A percentile compares a stretch with the other conserved stretches of the same genome.
These are phyloP conservation scores for Calephelis virginiensis DNA, from an alignment of 1,140 invertebrate genomes.

Conservation along the genomic window DNA sequence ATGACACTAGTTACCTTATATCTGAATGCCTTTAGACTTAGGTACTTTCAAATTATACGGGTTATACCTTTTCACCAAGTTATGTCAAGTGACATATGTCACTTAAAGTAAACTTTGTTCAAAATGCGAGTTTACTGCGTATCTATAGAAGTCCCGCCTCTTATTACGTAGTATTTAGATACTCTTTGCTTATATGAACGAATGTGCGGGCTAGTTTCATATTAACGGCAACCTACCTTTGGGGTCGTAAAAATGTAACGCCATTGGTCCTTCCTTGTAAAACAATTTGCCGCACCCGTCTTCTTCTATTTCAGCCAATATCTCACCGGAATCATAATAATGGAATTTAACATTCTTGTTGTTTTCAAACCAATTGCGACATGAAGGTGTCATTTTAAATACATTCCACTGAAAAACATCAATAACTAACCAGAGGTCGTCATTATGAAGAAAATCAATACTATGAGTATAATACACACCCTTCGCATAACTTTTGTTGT, in stretches of 20 bases:
- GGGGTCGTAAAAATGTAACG: slow-evolving; percentile 23
- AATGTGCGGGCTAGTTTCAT: no score
- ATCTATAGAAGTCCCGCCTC: no score
- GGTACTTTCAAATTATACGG: no score
- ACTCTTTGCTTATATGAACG: no score
- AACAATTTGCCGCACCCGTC: slow-evolving; percentile 41
- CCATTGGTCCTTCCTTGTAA: slow-evolving; percentile 47
- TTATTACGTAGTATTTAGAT: no score
- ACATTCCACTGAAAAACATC: slow-evolving; percentile 43
- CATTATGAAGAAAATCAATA: background rate
- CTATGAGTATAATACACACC: slow-evolving; percentile 25
- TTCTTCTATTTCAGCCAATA: slow-evolving; percentile 42
- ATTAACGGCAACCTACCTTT: slow-evolving; percentile 1
- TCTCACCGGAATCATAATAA: slow-evolving; percentile 40
- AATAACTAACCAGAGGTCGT: background rate
- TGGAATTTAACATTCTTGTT: slow-evolving; percentile 30
- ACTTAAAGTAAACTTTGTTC: no score
- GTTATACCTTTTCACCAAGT: no score
- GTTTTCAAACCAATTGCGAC: slow-evolving; percentile 41
- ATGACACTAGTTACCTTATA: no score
- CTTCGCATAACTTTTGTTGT: slow-evolving; percentile 39
- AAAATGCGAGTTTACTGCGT: no score
- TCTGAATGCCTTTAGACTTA: no score
- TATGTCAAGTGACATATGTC: no score
- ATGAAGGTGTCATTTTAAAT: slow-evolving; percentile 45